Evolutionary conservation across 2,113 vertebrate species (phyloP).

Genomic region (Tenebrosternarchus preto): DNA sequence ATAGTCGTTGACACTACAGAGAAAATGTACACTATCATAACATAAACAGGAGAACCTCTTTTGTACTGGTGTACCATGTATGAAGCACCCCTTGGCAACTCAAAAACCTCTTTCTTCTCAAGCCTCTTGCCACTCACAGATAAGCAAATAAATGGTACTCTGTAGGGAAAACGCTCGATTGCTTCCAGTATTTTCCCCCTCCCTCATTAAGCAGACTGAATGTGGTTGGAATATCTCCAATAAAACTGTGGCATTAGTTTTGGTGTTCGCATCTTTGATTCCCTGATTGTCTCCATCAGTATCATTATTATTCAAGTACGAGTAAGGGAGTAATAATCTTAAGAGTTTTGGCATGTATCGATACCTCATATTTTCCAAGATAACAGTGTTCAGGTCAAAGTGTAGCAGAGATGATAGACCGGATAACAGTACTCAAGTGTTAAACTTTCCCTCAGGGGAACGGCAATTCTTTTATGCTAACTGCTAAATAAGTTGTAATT

Average conservation of each 20-base stretch:
- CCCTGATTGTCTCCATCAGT: not conserved
- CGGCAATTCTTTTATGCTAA: conserved; percentile 13
- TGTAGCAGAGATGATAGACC: conserved; percentile 43
- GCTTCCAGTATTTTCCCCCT: conserved; percentile 64
- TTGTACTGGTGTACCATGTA: conserved; percentile 65
- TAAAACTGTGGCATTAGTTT: not conserved
- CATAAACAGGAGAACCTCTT: conserved; percentile 67
- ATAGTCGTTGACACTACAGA: conserved; percentile 70
- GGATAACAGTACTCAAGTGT: conserved; percentile 51
- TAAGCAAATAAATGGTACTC: conserved; percentile 68
- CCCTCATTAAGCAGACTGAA: conserved; percentile 17
- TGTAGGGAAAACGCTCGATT: conserved; percentile 67
- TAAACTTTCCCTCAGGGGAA: conserved; percentile 56
- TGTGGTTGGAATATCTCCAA: conserved; percentile 20
- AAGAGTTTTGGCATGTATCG: conserved; percentile 19
- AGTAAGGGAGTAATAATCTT: not conserved
- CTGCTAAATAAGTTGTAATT: not conserved
- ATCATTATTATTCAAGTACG: not conserved
- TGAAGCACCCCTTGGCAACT: conserved; percentile 71
- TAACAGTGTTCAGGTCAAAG: conserved; percentile 53
- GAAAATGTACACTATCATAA: conserved; percentile 61
- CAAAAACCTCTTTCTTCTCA: conserved; percentile 61
- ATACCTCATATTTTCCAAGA: conserved; percentile 48
- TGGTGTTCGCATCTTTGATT: not conserved
- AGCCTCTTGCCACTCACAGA: conserved; percentile 52